These are phyloP conservation scores for Dryomyza anilis DNA, from an alignment of 2,888 invertebrate species.

Conservation along the genomic window DNA sequence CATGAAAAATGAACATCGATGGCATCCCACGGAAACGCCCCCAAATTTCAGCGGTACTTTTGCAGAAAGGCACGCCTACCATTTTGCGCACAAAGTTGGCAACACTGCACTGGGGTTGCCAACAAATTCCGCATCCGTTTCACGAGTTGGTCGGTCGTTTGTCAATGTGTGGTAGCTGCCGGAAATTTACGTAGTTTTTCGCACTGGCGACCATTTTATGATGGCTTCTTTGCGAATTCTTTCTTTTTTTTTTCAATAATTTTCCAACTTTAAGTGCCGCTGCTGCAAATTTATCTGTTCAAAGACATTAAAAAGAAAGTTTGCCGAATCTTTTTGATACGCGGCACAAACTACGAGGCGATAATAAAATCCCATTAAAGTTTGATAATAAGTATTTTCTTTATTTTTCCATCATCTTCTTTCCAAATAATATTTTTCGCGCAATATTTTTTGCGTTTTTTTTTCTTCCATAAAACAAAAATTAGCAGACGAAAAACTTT, in stretches of 20 bases:
- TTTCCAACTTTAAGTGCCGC: conserved; percentile 1
- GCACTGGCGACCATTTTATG: background rate
- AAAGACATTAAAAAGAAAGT: conserved; percentile 25
- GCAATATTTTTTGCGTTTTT: background rate
- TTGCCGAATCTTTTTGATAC: conserved; percentile 19
- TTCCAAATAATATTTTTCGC: background rate
- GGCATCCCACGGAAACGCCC: too few species aligned
- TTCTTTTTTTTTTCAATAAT: background rate
- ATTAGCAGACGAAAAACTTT: conserved; percentile 1
- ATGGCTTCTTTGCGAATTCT: background rate
- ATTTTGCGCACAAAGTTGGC: conserved; percentile 5
- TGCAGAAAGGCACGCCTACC: conserved; percentile 14
- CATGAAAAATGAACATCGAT: conserved; percentile 23
- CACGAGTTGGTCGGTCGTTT: conserved; percentile 17
- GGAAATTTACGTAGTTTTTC: conserved; percentile 20
- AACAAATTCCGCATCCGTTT: conserved; percentile 21
- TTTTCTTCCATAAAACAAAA: too few species aligned
- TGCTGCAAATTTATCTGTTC: conserved; percentile 21
- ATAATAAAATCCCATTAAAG: conserved; percentile 25
- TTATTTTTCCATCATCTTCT: background rate
- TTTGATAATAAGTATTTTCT: conserved; percentile 23
- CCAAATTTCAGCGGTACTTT: background rate
- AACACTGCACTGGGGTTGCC: conserved; percentile 4
- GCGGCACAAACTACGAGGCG: conserved; percentile 11
- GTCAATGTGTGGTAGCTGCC: conserved; percentile 17